Base-by-base conservation (phyloP, 2,888 invertebrate genomes). In the Gnatocerus cornutus region DNA sequence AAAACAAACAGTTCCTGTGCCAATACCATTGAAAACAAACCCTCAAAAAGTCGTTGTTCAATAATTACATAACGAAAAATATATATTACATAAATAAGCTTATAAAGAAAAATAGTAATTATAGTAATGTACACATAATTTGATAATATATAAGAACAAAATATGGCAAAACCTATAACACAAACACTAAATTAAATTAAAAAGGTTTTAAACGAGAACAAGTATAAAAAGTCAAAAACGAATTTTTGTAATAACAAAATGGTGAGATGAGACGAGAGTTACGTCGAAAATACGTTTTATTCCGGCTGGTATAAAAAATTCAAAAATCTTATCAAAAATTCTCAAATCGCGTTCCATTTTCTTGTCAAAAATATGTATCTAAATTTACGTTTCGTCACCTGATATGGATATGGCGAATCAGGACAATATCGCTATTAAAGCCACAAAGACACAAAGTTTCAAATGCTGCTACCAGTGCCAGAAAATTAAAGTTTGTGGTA, bases 401-500 rank as follows among this genome's bases (percentile, higher is more conserved):
- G 71, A 69, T 67, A 59, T 70, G 53, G 52, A 62, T 63, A 53
- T 62, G 56, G 53, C 53, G 39, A 71, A 73, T 66, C 72, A 69
- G 77, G 72, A 76, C 72, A 73, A 73, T 77, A 75, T 74, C 75
- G 73, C 76, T 76, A 77, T 78, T 78, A 80, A 79, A 81, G 80
- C 80, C 78, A 78, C 79, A 74, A 76, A 78, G 77, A 76, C 78
- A 78, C 78, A 71, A 75, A 74, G 76, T 77, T 78, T 73, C 75
- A 73, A 76, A 72, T 75, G 71, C 71, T 71, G 71, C 72, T 75
- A 73, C 76, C 33, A 69, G 70, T 70, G 69, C 69, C 66, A 43
- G 69, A 48, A 70, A 66, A 66, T 52, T 66, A 61, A 69, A 65
- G 55, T 56, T 56, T 63, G 63, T 41, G 48, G 63, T 30, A 61